Evolutionary conservation across 1,140 invertebrate species (phyloP), one percentile per base, ranked within the genome.

Genomic region (Cydia splendana): DNA sequence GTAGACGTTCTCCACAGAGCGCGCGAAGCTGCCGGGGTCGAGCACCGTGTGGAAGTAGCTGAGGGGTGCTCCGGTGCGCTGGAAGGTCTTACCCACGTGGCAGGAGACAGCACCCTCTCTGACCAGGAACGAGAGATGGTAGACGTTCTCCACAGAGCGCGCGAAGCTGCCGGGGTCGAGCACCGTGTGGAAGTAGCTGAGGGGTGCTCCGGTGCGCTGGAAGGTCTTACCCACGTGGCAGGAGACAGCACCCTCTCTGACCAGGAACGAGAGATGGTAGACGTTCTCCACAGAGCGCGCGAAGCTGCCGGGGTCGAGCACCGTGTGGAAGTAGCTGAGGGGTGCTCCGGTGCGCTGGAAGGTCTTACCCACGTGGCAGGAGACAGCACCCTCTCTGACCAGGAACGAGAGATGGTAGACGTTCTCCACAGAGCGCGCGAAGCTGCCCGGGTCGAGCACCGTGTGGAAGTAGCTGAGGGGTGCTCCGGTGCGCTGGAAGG

Each of bases 1-100:
- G 87, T 97, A 95, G 18, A 96, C 95, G 88, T 97, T 97, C 92
- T 97, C 96, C 1, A 97, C 89, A n/a, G 96, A 96, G 67, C 92
- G 92, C 1, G 94, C 93, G 94, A 96, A 97, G 84, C 95, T 94
- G 12, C 86, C 81, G 2, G 96, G 96, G 89, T 97, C 94, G 71
- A 96, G 85, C 18, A 96, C 94, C 74, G 96, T 90, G 81, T 7
- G 7, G 42, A 45, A 45, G 42, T 12, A 9, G 42, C 42, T 28
- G 28, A 28, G 28, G 0, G 95, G 28, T 3, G 28, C 28, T 1
- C 91, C 76, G 69, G 87, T 87, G 28, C 28, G 28, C 28, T 28
- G 28, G 28, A 1, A 28, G 28, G 1, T 28, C 28, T 86, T 86
- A 95, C 95, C 92, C 80, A 94, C 87, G 30, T 57, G 84, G 81